Evolutionary conservation across 2,797 vertebrate species (phyloP).

Genomic region (Muscicapa comitata): DNA sequence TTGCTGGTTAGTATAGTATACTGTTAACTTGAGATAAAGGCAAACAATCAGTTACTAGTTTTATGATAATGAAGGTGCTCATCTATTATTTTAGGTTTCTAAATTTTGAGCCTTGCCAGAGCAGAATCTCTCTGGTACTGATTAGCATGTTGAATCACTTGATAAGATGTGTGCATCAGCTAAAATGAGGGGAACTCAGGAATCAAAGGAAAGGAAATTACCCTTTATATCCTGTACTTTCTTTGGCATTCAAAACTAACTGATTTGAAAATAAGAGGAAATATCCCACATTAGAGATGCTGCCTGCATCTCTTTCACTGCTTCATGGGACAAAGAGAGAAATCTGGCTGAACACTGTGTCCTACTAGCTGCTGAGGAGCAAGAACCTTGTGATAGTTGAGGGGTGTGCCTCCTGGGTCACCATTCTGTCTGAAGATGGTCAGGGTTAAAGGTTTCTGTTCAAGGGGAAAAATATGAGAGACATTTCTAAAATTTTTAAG

Average conservation of each 20-base stretch:
- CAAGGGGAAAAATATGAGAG: not conserved
- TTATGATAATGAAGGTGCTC: not conserved
- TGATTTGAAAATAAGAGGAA: constrained; percentile 24
- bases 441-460: not conserved
- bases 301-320: not conserved
- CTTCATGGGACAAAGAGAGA: not conserved
- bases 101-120: not conserved
- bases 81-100: not conserved
- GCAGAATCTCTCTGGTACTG: not conserved
- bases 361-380: not conserved
- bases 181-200: constrained; percentile 32
- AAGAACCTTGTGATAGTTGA: not conserved
- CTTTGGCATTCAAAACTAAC: constrained; percentile 17
- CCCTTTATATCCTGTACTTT: constrained; percentile 31
- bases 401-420: not conserved
- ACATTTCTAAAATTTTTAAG: not conserved
- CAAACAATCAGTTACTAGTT: not conserved
- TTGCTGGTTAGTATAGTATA: not conserved
- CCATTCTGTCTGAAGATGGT: not conserved
- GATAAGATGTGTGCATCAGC: constrained; percentile 23
- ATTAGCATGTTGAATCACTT: constrained; percentile 39
- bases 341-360: not conserved
- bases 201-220: constrained; percentile 52
- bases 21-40: not conserved
- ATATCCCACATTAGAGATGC: not conserved